Base-by-base conservation (phyloP, 2,113 vertebrate genomes). In the Phalacrocorax brasilianus region DNA sequence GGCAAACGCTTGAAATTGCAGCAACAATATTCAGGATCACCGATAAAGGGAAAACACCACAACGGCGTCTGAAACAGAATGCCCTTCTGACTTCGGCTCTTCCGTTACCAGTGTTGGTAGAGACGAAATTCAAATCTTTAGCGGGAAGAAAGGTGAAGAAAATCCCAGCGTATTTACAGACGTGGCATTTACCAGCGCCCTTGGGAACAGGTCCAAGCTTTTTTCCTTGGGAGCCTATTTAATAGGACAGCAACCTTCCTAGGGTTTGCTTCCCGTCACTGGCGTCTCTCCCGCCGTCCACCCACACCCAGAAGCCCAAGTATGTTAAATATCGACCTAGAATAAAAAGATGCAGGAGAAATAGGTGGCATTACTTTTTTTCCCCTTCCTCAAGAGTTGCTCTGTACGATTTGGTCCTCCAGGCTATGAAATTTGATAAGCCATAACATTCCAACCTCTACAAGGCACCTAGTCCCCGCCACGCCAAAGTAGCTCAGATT, bases 361-460 rank as follows among this genome's bases (percentile, higher is more conserved):
- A 63, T 21, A 58, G 53, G 40, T 8, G 70, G 26, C 47, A 14
- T 66, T 61, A 55, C 49, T 21, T 20, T 50, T 49, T 14, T 42
- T 32, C 4, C 55, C 49, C 40, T 59, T 55, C 8, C 86, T 45
- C 71, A 23, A 55, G 72, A 89, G 56, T 84, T 87, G 24, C 63
- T 92, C 85, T 56, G 52, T 8, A 32, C 4, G 1, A 47, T 61
- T 79, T 62, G 80, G 2, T 66, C 86, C 92, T 83, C 81, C 73
- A 38, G 85, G 86, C 89, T 94, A 67, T 18, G 42, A 79, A 92
- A 95, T 90, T 53, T 82, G 90, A 75, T 90, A 83, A 94, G 35
- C 68, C 44, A 28, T 45, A 56, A 87, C n/a, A 82, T 52, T 89
- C 89, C 68, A 30, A 67, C 52, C 6, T 4, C 68, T 84, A 74